Evolutionary conservation across 2,797 vertebrate species (phyloP).

Genomic region (Sebastiscus albofasciatus): DNA sequence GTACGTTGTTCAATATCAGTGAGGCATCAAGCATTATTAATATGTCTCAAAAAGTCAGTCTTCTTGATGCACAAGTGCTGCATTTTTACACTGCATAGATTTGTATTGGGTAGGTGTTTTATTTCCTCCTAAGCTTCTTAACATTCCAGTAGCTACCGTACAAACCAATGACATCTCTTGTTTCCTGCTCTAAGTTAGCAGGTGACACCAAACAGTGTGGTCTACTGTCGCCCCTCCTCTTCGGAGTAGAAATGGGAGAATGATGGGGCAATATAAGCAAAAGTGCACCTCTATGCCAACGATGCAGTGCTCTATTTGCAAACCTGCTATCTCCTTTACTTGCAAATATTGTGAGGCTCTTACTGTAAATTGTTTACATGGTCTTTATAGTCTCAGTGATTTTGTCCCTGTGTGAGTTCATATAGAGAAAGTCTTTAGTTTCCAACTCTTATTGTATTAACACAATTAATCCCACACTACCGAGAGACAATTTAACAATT

Average conservation of each 20-base stretch:
- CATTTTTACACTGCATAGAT: not conserved
- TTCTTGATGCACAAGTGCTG: not conserved
- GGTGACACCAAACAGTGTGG: not conserved
- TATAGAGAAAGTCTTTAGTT: not conserved
- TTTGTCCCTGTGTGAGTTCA: not conserved
- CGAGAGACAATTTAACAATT: not conserved
- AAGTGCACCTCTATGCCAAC: not conserved
- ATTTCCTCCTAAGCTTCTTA: conserved; percentile 54
- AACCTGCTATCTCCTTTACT: not conserved
- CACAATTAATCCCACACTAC: not conserved
- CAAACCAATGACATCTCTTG: conserved; percentile 39
- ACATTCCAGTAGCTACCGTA: conserved; percentile 45
- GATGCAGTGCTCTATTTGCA: conserved; percentile 1
- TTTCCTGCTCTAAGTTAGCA: conserved; percentile 29
- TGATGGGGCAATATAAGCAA: not conserved
- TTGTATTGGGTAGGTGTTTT: conserved; percentile 10
- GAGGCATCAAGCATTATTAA: not conserved
- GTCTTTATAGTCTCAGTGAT: not conserved
- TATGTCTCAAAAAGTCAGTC: not conserved
- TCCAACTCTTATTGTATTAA: not conserved
- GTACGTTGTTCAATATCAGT: not conserved
- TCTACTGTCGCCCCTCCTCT: not conserved
- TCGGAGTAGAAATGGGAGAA: not conserved
- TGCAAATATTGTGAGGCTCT: not conserved
- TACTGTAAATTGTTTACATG: not conserved